Evolutionary conservation across 2,113 vertebrate species (phyloP), one percentile per base, ranked within the genome.

Genomic region (Anhinga anhinga): DNA sequence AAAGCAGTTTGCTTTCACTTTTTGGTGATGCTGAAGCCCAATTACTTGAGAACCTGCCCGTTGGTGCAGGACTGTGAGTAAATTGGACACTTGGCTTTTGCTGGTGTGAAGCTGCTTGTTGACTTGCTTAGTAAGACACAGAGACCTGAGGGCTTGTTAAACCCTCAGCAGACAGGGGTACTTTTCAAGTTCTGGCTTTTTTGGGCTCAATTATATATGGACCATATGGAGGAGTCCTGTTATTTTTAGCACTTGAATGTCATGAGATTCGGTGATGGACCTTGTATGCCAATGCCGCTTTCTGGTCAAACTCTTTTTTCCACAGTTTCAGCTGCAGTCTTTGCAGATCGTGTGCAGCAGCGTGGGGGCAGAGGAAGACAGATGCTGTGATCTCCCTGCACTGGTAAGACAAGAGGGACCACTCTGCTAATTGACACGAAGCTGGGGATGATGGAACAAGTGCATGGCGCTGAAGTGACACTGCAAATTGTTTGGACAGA

Each of bases 311-410:
- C 15, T 34, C 2, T 29, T 25, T 67, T 66, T 29, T 4, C 45
- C 7, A 1, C 70, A 99, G 99, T 98, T 99, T n/a, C 99, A 99
- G 98, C 98, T 99, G 79, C 99, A 99, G 97, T 97, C 98, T n/a
- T 98, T 99, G 97, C 98, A 98, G 96, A 97, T 99, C 3, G 11
- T 98, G 67, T 99, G 99, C 95, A 98, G 98, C 95, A 99, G 97
- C 9, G 96, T 97, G 3, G 99, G 98, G 98, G 98, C 98, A 3
- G 98, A 97, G 17, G 97, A 98, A 38, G 99, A 99, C 89, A 97
- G 91, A 70, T 99, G 99, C 97, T 99, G 99, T 21, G 99, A 99
- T 83, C 98, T 99, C 90, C 99, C 99, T 16, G 98, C 98, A 1
- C 79, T 96, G 98, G 99, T 99, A 95, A 98, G 98, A 71, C 95